Base-by-base conservation (phyloP, 2,113 vertebrate species). In the Macroglossus sobrinus region DNA sequence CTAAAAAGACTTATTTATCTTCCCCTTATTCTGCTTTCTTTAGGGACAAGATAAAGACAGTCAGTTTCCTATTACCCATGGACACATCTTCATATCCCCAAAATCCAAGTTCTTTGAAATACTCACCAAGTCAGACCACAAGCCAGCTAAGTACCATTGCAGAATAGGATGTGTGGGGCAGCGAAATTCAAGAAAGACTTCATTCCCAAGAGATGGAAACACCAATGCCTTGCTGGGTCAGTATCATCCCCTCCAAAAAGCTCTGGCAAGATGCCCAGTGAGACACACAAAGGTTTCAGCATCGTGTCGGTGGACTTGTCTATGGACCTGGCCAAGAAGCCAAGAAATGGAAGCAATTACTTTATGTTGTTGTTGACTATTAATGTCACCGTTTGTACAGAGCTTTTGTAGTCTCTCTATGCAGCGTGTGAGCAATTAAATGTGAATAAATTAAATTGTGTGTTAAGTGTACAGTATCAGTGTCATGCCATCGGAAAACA, bases 31-130 rank as follows among this genome's bases (percentile, higher is more conserved):
- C 95, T 96, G 72, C 64, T 92, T 93, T 97, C 97, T 94, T 69
- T 89, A 99, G 99, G 97, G 96, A 98, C 92, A 99, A 99, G 97
- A 98, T 99, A 92, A 99, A 99, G 98, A 99, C 99, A 0, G 99
- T 99, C 85, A 99, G 99, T 21, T 99, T 99, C 97, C 99, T 99
- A 86, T 98, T 99, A 92, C 99, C 99, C 0, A 97, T 98, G 98
- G 99, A 99, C 47, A 98, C 98, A 55, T 92, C 98, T 91, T 78
- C 97, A 8, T 85, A 93, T 71, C 94, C 99, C 98, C 97, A 99
- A 99, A 98, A 98, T 98, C 97, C 99, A 98, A 97, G 79, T 72
- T 98, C 97, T 95, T 97, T 96, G 79, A 98, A 98, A 90, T 97
- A 97, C 90, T 97, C 97, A 91, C 95, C 98, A 95, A 98, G 98